phyloP scores from a whole-genome alignment of 2,113 vertebrate species.

The Cyprichromis sp. region DNA sequence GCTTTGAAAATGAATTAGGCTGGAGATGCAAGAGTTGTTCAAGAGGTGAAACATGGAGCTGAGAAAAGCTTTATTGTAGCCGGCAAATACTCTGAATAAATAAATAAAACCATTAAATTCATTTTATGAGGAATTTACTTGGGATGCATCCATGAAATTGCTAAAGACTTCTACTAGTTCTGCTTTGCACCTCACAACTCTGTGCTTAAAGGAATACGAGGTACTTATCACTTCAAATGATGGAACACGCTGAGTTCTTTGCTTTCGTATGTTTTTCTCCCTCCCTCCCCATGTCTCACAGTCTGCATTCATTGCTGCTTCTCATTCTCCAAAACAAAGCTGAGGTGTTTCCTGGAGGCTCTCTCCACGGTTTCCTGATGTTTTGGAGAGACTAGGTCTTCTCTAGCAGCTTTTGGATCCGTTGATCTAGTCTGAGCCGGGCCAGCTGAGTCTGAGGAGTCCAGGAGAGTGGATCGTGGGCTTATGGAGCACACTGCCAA shows the following conservation, averaged over 20 bases:
- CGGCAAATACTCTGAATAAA: background rate
- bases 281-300: background rate
- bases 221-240: background rate
- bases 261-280: background rate
- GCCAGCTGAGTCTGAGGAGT: background rate
- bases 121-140: background rate
- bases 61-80: background rate
- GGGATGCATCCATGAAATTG: background rate
- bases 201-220: background rate
- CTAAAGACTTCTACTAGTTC: background rate
- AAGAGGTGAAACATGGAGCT: background rate
- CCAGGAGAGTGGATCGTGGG: background rate
- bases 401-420: background rate
- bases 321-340: constrained; percentile 52
- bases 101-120: background rate
- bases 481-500: constrained; percentile 37
- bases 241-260: background rate
- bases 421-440: background rate
- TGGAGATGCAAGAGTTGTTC: constrained; percentile 1
- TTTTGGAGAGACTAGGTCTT: background rate
- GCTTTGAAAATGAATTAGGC: constrained; percentile 54
- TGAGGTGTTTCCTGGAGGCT: constrained; percentile 44
- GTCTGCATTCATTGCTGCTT: constrained; percentile 4
- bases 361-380: background rate
- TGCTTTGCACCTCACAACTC: background rate